phyloP scores from a whole-genome alignment of 2,113 vertebrate genomes.

The Bagarius yarrelli region DNA sequence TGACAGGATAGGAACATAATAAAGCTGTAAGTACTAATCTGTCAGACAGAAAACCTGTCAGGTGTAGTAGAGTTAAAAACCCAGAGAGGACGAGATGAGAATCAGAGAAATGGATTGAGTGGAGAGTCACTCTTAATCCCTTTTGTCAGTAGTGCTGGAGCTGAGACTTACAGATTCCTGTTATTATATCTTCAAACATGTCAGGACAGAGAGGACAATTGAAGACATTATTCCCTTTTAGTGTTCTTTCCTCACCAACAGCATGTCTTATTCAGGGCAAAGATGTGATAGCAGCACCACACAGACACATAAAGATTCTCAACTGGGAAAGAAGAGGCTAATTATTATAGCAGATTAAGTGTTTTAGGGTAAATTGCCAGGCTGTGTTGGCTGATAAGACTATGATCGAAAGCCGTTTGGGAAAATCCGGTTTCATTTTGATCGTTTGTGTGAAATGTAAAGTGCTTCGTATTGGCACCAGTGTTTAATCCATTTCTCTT shows the following conservation, averaged over 20 bases:
- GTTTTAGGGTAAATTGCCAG: conserved; percentile 7
- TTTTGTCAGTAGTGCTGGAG: conserved; percentile 6
- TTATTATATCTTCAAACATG: conserved; percentile 28
- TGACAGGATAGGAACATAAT: conserved; percentile 33
- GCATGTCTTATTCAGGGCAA: not conserved
- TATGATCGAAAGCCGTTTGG: not conserved
- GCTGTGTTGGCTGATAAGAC: conserved; percentile 4
- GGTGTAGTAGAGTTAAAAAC: conserved; percentile 13
- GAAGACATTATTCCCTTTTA: conserved; percentile 25
- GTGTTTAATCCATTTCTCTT: not conserved
- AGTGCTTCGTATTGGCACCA: not conserved
- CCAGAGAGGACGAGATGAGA: conserved; percentile 11
- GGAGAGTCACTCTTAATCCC: conserved; percentile 26
- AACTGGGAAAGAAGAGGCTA: conserved; percentile 9
- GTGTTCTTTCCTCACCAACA: conserved; percentile 4
- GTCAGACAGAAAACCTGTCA: conserved; percentile 30
- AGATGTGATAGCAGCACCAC: conserved; percentile 2
- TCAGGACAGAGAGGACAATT: conserved; percentile 37
- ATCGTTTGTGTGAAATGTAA: not conserved
- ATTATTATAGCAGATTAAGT: conserved; percentile 22
- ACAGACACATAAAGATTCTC: conserved; percentile 11
- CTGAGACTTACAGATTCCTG: conserved; percentile 1
- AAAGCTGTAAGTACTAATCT: conserved; percentile 43
- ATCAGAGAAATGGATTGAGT: not conserved
- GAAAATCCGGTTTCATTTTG: not conserved